phyloP scores from a whole-genome alignment of 2,797 vertebrate species.

The Lithobates pipiens region DNA sequence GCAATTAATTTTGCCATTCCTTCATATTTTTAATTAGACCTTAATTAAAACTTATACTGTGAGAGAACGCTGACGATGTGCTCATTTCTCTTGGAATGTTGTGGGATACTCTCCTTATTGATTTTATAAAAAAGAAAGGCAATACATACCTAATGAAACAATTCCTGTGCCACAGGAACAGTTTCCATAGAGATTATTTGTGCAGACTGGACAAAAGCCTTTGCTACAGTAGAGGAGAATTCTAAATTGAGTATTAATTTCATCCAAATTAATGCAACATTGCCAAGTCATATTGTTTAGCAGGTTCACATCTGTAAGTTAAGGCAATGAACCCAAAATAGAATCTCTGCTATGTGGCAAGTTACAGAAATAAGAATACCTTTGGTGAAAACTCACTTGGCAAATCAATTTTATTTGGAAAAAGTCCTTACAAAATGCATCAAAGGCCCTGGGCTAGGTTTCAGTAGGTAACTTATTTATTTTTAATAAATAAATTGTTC shows the following conservation, averaged over 20 bases:
- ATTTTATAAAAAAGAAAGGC: slow-evolving; percentile 38
- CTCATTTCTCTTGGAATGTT: slow-evolving; percentile 27
- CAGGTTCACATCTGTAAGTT: slow-evolving; percentile 41
- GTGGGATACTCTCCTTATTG: slow-evolving; percentile 44
- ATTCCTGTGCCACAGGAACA: slow-evolving; percentile 39
- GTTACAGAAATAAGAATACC: not conserved
- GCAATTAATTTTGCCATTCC: slow-evolving; percentile 30
- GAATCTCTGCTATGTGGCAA: slow-evolving; percentile 1
- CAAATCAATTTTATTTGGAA: not conserved
- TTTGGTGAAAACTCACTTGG: not conserved
- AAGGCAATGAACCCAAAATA: slow-evolving; percentile 34
- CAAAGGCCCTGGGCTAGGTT: not conserved
- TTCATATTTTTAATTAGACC: slow-evolving; percentile 43
- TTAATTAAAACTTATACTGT: slow-evolving; percentile 47
- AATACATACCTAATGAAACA: slow-evolving; percentile 55
- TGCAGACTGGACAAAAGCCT: slow-evolving; percentile 53
- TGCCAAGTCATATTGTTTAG: not conserved
- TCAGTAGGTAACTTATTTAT: not conserved
- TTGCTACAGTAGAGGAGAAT: slow-evolving; percentile 18
- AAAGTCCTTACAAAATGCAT: not conserved
- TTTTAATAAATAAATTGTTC: slow-evolving; percentile 1
- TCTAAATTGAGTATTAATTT: slow-evolving; percentile 18
- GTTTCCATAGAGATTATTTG: slow-evolving; percentile 61
- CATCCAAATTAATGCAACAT: slow-evolving; percentile 24
- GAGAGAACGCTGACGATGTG: slow-evolving; percentile 8